These are phyloP conservation scores for Poecilus cupreus DNA, from an alignment of 2,888 invertebrate species.

Conservation along the genomic window DNA sequence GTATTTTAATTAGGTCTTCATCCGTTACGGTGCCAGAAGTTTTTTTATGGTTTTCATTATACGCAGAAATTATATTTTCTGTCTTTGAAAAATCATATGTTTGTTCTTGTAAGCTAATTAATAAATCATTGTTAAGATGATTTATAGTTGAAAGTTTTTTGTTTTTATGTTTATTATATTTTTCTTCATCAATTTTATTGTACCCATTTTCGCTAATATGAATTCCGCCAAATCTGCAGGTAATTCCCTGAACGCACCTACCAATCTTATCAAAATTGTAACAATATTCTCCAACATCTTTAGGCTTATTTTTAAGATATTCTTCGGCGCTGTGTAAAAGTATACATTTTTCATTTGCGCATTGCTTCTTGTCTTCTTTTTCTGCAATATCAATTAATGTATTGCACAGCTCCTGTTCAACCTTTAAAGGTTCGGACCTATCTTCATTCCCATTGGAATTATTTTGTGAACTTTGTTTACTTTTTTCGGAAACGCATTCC, in stretches of 20 bases:
- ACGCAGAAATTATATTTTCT: constrained; percentile 79
- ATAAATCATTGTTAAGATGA: constrained; percentile 77
- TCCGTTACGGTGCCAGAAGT: constrained; percentile 77
- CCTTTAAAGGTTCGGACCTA: constrained; percentile 82
- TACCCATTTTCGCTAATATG: constrained; percentile 84
- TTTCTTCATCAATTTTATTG: constrained; percentile 79
- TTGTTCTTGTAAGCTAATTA: constrained; percentile 80
- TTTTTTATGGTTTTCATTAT: constrained; percentile 72
- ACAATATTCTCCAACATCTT: constrained; percentile 80
- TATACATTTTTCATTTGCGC: constrained; percentile 80
- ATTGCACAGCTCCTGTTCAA: constrained; percentile 81
- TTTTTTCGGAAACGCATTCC: constrained; percentile 72
- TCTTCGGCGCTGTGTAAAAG: constrained; percentile 85
- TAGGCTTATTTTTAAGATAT: constrained; percentile 84
- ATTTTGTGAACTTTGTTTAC: constrained; percentile 68
- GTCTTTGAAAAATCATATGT: constrained; percentile 85
- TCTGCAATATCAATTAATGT: constrained; percentile 76
- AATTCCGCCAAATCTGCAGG: constrained; percentile 87
- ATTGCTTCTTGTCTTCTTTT: constrained; percentile 73
- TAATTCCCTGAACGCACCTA: constrained; percentile 87
- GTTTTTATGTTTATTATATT: constrained; percentile 75
- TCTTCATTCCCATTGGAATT: constrained; percentile 75
- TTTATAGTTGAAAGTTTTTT: constrained; percentile 76
- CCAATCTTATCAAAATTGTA: constrained; percentile 82
- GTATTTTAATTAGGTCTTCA: constrained; percentile 80